Evolutionary conservation across 1,140 invertebrate genomes (phyloP).

Genomic region (Zophobas morio): DNA sequence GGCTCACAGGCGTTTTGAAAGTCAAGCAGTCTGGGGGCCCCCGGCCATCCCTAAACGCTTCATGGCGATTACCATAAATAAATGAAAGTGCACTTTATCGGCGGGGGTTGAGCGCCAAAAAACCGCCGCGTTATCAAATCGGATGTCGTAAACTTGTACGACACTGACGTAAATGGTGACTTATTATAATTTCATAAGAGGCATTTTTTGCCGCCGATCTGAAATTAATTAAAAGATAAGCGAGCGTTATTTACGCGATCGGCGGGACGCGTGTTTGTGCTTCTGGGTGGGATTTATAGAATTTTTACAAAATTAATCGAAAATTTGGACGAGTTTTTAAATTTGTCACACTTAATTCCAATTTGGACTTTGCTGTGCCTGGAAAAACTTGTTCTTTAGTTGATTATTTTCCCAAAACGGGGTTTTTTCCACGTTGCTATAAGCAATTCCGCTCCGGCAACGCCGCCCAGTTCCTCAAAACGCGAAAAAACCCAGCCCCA

Average conservation of each 20-base stretch:
- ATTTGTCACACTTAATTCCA: neutral
- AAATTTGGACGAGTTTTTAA: neutral
- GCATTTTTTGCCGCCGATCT: constrained; percentile 6
- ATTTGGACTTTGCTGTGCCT: no score
- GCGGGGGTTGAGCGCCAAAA: constrained; percentile 17
- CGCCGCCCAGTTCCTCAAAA: no score
- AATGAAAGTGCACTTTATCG: constrained; percentile 57
- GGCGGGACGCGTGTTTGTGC: neutral
- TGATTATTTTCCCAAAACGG: no score
- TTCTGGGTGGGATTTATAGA: no score
- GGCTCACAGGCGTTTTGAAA: constrained; percentile 18
- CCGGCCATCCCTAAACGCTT: constrained; percentile 46
- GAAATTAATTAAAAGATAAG: constrained; percentile 38
- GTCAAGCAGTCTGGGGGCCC: constrained; percentile 11
- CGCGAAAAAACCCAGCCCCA: no score
- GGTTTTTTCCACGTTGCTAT: no score
- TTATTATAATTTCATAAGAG: neutral
- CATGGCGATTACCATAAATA: constrained; percentile 61
- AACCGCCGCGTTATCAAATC: constrained; percentile 15
- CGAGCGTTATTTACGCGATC: neutral
- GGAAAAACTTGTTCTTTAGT: no score
- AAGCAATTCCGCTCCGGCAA: no score
- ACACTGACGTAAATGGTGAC: constrained; percentile 31
- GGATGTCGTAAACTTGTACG: constrained; percentile 42
- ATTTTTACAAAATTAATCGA: neutral